phyloP scores from a whole-genome alignment of 2,113 vertebrate species.

The Paedocypris sp. region DNA sequence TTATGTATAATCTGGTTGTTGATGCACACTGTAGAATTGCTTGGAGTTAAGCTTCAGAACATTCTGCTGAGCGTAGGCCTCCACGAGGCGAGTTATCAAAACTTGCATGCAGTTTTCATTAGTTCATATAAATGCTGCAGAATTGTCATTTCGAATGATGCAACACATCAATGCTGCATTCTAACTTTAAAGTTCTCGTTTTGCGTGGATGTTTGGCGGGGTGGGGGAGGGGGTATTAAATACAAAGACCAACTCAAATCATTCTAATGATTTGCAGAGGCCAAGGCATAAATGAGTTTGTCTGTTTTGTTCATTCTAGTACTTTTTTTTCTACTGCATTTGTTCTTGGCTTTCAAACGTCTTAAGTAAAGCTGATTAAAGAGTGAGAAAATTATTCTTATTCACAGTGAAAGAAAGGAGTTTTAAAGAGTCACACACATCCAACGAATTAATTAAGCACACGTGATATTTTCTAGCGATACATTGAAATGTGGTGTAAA shows the following conservation, averaged over 20 bases:
- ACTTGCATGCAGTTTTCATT: conserved; percentile 35
- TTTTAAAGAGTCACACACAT: too few relatives aligned
- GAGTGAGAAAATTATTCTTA: neutral
- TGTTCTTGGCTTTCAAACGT: neutral
- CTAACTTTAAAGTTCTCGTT: neutral
- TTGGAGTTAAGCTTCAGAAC: conserved; percentile 53
- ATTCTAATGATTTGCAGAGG: neutral
- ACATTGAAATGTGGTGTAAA: neutral
- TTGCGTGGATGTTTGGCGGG: neutral
- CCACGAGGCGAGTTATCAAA: conserved; percentile 47
- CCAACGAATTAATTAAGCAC: neutral
- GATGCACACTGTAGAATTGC: conserved; percentile 46
- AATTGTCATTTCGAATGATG: conserved; percentile 31
- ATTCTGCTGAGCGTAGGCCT: conserved; percentile 49
- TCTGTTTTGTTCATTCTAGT: conserved; percentile 30
- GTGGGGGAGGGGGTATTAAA: too few relatives aligned
- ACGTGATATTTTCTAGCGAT: neutral
- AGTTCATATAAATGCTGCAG: conserved; percentile 52
- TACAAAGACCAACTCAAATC: neutral
- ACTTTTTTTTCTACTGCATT: conserved; percentile 6
- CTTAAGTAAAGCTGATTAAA: neutral
- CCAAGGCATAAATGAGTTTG: neutral
- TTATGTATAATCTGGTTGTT: conserved; percentile 51
- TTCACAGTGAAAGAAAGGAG: neutral
- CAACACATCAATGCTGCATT: neutral